A percentile compares a stretch with the other conserved stretches of the same genome.
Evolutionary conservation across 2,113 vertebrate genomes (phyloP).

Genomic region (Thalassarche chlororhynchos): DNA sequence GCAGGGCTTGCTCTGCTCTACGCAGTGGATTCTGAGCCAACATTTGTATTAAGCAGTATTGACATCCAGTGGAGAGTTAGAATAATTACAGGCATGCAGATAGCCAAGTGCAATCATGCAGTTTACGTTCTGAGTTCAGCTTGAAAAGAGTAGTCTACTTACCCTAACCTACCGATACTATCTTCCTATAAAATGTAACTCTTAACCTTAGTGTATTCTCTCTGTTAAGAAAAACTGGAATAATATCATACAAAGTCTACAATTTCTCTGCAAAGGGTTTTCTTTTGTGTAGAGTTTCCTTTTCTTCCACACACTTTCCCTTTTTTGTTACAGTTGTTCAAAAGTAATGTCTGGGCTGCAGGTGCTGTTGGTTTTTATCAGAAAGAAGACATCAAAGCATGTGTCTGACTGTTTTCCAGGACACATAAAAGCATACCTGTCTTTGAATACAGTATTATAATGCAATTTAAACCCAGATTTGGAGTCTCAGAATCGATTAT

Average conservation of each 20-base stretch:
- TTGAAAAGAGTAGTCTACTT: not conserved
- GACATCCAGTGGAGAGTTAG: constrained; percentile 80
- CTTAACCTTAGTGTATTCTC: not conserved
- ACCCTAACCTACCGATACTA: not conserved
- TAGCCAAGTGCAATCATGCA: not conserved
- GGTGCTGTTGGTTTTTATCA: not conserved
- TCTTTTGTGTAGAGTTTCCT: not conserved
- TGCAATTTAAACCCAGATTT: not conserved
- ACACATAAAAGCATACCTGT: not conserved
- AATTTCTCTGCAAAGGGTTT: not conserved
- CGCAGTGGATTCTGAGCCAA: not conserved
- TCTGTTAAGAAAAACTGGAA: not conserved
- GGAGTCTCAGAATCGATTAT: not conserved
- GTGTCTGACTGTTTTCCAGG: not conserved
- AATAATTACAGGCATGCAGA: constrained; percentile 74
- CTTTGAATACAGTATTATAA: not conserved
- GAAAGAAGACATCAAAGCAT: not conserved
- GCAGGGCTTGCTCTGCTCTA: not conserved
- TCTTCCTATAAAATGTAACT: not conserved
- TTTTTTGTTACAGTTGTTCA: not conserved
- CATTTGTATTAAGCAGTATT: constrained; percentile 76
- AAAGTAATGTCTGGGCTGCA: not conserved
- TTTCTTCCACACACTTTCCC: not conserved
- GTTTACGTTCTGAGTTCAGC: not conserved
- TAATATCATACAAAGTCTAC: not conserved